Evolutionary conservation across 2,888 invertebrate species (phyloP), one percentile per base, ranked within the genome.

Genomic region (Pteria penguin): DNA sequence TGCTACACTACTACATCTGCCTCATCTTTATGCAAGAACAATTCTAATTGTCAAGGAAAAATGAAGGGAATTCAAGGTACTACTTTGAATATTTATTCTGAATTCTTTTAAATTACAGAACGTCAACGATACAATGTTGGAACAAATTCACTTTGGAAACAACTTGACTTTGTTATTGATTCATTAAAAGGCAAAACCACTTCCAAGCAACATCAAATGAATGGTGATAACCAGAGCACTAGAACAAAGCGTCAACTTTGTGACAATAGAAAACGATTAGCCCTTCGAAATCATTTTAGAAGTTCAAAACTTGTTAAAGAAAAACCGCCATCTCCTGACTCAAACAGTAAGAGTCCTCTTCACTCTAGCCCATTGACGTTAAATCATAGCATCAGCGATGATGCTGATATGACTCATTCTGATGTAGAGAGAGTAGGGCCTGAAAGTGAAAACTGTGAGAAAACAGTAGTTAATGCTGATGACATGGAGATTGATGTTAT

Each of bases 161-260:
- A 81, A 62, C 72, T 83, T 65, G 83, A 83, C 14, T 63, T 72
- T 26, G 74, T 81, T 4, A 67, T 69, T 2, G 63, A 65, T 22
- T 58, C 57, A 29, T 27, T 81, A n/a, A 81, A 81, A 54, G 63
- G 67, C 36, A 63, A 72, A 26, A 73, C 76, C 2, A 1, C 69
- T 24, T 52, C 22, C 22, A 77, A 63, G 54, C 58, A 65, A 27
- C 52, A 52, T 8, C 24, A 63, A n/a, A 24, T 72, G n/a, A 65
- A 75, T 5, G 67, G 67, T 8, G 2, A 31, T 22, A 74, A 52
- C 58, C 68, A 74, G 52, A 66, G 70, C 55, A 57, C 66, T 8
- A 29, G 74, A 45, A 73, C 61, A 29, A 61, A 65, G 29, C 57
- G 72, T 29, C 36, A 27, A 45, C 26, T 58, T 5, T 31, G 32